Evolutionary conservation across 2,113 vertebrate species (phyloP).

Genomic region (Protobothrops flavoviridis): DNA sequence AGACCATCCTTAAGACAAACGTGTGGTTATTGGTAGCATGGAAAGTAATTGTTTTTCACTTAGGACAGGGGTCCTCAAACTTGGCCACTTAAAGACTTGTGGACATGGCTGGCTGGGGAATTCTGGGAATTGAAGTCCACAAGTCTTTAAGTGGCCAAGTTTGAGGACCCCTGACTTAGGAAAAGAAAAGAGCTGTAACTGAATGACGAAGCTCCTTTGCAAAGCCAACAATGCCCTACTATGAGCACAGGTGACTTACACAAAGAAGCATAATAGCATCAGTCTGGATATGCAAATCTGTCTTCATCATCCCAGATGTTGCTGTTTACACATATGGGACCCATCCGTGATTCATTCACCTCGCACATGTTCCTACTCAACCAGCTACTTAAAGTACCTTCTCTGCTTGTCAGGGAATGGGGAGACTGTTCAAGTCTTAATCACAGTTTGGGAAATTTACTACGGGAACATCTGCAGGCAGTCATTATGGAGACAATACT

Average conservation of each 20-base stretch:
- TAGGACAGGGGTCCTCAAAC: too few relatives aligned
- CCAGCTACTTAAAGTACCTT: conserved; percentile 25
- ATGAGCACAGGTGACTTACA: background rate
- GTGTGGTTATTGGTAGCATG: background rate
- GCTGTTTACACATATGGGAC: conserved; percentile 56
- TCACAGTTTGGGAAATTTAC: conserved; percentile 54
- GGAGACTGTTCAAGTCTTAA: conserved; percentile 53
- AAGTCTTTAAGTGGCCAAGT: too few relatives aligned
- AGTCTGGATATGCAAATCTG: conserved; percentile 57
- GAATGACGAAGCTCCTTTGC: accelerated
- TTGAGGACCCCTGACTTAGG: background rate
- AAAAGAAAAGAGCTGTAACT: background rate
- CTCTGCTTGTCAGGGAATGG: conserved; percentile 41
- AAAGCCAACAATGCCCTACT: background rate
- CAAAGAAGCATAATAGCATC: conserved; percentile 21
- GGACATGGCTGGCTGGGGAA: too few relatives aligned
- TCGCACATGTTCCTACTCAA: conserved; percentile 56
- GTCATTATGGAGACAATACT: conserved; percentile 44
- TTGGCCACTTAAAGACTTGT: too few relatives aligned
- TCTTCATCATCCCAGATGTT: conserved; percentile 51
- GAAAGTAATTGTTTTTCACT: background rate
- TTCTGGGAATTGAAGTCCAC: too few relatives aligned
- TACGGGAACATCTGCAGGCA: conserved; percentile 61
- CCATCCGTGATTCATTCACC: conserved; percentile 28
- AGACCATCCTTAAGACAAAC: background rate